phyloP scores from a whole-genome alignment of 2,113 vertebrate genomes.

The Globicephala melas region DNA sequence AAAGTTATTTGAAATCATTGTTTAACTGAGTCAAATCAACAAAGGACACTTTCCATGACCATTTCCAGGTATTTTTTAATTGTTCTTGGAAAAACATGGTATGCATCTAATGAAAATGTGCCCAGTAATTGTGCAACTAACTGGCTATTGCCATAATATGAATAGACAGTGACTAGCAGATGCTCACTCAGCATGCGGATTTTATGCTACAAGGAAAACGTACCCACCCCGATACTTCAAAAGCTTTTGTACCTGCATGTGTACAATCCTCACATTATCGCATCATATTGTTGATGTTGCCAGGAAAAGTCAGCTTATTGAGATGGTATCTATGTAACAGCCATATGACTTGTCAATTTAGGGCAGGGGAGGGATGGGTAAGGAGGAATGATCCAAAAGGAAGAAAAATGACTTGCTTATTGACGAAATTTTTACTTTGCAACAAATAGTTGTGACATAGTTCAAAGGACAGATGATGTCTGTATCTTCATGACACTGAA shows the following conservation, averaged over 20 bases:
- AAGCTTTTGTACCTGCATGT: neutral
- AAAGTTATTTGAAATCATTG: neutral
- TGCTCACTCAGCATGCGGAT: neutral
- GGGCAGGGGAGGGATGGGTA: neutral
- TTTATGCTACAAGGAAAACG: neutral
- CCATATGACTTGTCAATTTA: neutral
- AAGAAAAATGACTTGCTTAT: neutral
- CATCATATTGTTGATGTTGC: neutral
- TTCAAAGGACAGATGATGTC: neutral
- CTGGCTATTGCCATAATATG: neutral
- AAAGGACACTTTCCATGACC: neutral
- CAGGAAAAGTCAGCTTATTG: neutral
- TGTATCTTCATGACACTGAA: neutral
- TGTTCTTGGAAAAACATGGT: neutral
- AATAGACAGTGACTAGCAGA: neutral
- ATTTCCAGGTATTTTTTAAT: neutral
- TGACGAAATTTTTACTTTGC: neutral
- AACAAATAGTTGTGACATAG: neutral
- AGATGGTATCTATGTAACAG: neutral
- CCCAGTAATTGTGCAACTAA: neutral
- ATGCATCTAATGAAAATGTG: neutral
- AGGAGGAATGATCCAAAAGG: neutral
- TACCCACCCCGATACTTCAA: neutral
- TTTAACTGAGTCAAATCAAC: neutral
- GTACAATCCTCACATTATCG: accelerated